Conservation (phyloP, 2,888 invertebrate genomes). For the Petrophora chlorosata region DNA sequence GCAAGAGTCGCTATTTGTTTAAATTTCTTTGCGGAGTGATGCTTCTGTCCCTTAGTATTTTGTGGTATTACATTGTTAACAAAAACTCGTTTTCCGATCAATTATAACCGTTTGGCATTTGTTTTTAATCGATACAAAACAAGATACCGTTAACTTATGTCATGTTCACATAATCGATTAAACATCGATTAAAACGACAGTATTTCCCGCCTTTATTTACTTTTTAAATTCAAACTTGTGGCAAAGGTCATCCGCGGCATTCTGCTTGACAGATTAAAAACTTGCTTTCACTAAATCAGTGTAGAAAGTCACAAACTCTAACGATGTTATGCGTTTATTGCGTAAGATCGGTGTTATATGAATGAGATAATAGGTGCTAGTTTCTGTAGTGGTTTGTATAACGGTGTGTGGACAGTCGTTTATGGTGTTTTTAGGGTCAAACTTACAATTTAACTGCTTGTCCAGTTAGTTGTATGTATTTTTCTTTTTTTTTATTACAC, state of each 20-base stretch:
- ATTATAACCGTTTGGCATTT: not conserved
- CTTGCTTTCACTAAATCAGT: constrained; percentile 29
- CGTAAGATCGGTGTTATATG: constrained; percentile 10
- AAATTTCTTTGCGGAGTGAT: too few relatives aligned
- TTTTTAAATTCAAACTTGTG: constrained; percentile 12
- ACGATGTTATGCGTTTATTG: constrained; percentile 22
- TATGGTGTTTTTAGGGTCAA: not conserved
- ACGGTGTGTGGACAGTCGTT: not conserved
- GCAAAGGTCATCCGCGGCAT: constrained; percentile 18
- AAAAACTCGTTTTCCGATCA: not conserved
- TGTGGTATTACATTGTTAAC: too few relatives aligned
- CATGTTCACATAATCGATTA: not conserved
- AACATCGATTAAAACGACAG: constrained; percentile 6
- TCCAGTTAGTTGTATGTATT: too few relatives aligned
- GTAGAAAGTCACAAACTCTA: constrained; percentile 28
- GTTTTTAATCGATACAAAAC: not conserved
- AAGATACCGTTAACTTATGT: not conserved
- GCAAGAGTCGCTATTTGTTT: too few relatives aligned
- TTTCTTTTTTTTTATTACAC: too few relatives aligned
- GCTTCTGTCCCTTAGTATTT: too few relatives aligned
- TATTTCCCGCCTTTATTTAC: constrained; percentile 9
- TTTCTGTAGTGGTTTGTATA: not conserved
- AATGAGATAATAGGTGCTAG: constrained; percentile 10
- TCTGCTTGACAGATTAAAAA: constrained; percentile 21
- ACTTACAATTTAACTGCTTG: constrained; percentile 3